These are phyloP conservation scores for Echinops telfairi DNA, from an alignment of 2,113 vertebrate species.

Conservation along the genomic window DNA sequence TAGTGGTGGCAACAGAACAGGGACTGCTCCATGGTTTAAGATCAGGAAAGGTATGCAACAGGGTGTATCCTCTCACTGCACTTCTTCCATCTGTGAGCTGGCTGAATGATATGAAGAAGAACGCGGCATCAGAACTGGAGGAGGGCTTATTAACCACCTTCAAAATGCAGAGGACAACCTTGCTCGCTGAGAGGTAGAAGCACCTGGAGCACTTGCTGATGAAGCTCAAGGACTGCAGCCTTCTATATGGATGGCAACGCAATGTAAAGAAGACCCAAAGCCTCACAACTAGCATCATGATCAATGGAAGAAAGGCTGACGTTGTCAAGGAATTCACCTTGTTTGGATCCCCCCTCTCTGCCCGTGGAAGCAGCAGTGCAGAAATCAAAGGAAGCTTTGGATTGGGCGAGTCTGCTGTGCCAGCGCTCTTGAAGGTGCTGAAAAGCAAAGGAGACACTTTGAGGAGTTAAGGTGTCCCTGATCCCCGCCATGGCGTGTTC, in stretches of 20 bases:
- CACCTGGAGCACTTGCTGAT: not conserved
- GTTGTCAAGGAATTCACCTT: not conserved
- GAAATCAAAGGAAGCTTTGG: not conserved
- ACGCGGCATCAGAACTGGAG: not conserved
- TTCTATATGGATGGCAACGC: not conserved
- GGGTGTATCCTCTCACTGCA: no score
- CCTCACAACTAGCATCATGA: not conserved
- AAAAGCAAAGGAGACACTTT: not conserved
- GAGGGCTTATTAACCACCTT: not conserved
- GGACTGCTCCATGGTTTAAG: not conserved
- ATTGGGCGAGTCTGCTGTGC: not conserved
- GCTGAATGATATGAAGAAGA: not conserved
- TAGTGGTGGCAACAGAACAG: not conserved
- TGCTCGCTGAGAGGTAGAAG: not conserved
- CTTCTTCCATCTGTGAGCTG: not conserved
- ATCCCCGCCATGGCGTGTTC: not conserved
- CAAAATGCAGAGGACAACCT: not conserved
- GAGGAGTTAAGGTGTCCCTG: not conserved
- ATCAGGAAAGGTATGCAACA: not conserved
- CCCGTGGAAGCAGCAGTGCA: not conserved
- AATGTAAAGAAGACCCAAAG: not conserved
- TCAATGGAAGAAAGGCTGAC: not conserved
- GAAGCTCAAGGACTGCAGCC: not conserved
- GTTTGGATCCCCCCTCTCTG: not conserved
- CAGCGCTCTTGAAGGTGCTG: not conserved